A percentile compares a stretch with the other conserved stretches of the same genome.
phyloP scores from a whole-genome alignment of 2,888 invertebrate genomes.

The Fragum fragum region DNA sequence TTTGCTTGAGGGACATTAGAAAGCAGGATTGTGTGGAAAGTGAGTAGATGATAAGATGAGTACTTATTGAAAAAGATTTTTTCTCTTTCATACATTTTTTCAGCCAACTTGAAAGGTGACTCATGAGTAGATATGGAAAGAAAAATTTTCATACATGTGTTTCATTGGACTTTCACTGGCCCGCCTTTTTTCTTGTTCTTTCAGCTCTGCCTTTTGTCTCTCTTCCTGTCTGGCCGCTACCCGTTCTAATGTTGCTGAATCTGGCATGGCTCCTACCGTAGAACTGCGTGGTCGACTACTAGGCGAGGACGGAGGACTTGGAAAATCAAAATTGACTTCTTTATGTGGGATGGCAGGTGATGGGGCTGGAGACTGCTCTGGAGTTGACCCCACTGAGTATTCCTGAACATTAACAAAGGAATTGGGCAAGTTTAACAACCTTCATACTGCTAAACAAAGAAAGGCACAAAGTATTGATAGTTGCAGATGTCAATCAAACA shows the following conservation, averaged over 20 bases:
- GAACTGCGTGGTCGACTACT: constrained; percentile 76
- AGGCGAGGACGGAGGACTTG: constrained; percentile 72
- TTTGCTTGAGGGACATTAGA: too few species aligned
- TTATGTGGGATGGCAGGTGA: constrained; percentile 65
- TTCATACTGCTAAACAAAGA: too few species aligned
- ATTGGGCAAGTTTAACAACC: too few species aligned
- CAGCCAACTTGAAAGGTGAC: too few species aligned
- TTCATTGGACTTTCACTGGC: constrained; percentile 85
- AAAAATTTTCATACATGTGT: constrained; percentile 85
- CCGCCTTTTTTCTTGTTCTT: constrained; percentile 59
- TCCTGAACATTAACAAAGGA: constrained; percentile 65
- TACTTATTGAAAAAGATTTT: too few species aligned
- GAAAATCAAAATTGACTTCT: constrained; percentile 78
- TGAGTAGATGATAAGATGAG: too few species aligned
- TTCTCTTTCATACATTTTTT: too few species aligned
- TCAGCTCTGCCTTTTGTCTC: constrained; percentile 51
- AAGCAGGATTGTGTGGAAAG: too few species aligned
- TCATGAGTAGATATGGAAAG: too few species aligned
- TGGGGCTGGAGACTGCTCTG: constrained; percentile 77
- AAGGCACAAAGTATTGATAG: too few species aligned
- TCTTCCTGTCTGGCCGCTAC: constrained; percentile 50
- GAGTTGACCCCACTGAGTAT: constrained; percentile 74
- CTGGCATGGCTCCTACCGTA: constrained; percentile 79
- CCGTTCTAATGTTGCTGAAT: constrained; percentile 49
- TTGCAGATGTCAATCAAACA: too few species aligned